Base-by-base conservation (phyloP, 2,113 vertebrate species). In the Hemicordylus capensis region DNA sequence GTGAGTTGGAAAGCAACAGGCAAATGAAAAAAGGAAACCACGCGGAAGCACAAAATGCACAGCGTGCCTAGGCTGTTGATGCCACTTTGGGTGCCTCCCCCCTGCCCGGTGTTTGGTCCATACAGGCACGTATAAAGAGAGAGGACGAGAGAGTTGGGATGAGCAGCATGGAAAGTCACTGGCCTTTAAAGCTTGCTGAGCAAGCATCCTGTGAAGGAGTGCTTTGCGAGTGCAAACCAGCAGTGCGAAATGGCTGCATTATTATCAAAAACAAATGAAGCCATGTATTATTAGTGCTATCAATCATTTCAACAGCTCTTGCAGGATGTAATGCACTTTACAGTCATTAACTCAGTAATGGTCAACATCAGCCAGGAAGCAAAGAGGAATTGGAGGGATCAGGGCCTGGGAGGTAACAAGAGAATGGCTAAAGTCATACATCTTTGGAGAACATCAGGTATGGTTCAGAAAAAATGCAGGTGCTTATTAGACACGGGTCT, bases 21-120 rank as follows among this genome's bases (percentile, higher is more conserved):
- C 87, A 90, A 91, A 89, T 83, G 72, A 89, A 86, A 83, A 83
- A 26, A 44, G 34, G 34, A 91, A 82, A 84, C 78, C 1, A 0
- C 1, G 59, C 37, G 31, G 58, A 85, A 83, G 39, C 37, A 80
- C 63, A 51, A 88, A 88, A 92, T 1, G 15, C 78, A 15, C 76
- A 46, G 76, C 81, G 6, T 1, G 72, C 46, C 28, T 85, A 56
- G 81, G 70, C 76, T 84, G 78, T 69, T 80, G 42, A 78, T 83
- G 74, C 85, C 75, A 74, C 2, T 0, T 51, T 46, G 72, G 69
- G 37, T 81, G 58, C 67, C 82, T 51, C 12, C 51, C 82, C 66
- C 63, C 80, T 80, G 81, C 67, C 87, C 76, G 87, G 83, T 54
- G 42, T 76, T 87, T 73, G 85, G 83, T 63, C 75, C 19, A 14